These are phyloP conservation scores for Eufriesea mexicana DNA, from an alignment of 1,140 invertebrate genomes.

Conservation along the genomic window DNA sequence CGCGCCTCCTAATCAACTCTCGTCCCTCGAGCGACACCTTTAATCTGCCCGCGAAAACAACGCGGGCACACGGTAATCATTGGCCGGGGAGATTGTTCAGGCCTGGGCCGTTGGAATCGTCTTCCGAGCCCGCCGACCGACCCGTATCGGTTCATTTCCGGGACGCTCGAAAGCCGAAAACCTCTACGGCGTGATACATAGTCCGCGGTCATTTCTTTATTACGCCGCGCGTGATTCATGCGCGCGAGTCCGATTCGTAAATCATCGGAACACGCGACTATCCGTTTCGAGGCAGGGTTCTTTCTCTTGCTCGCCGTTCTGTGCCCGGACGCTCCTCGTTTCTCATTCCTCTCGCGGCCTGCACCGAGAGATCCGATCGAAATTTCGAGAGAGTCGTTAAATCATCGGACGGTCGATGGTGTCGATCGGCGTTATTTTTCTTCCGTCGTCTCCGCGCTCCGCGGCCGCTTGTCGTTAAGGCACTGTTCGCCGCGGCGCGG, in stretches of 20 bases:
- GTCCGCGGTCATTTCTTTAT: slow-evolving; percentile 61
- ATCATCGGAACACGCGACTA: slow-evolving; percentile 63
- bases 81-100: slow-evolving; percentile 1
- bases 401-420: slow-evolving; percentile 56
- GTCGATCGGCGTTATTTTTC: slow-evolving; percentile 63
- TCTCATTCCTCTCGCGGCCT: neutral
- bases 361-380: slow-evolving; percentile 58
- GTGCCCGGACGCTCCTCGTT: neutral
- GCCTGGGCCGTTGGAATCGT: neutral
- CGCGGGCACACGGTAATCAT: neutral
- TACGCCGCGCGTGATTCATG: slow-evolving; percentile 60
- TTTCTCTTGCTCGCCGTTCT: slow-evolving; percentile 10
- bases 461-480: slow-evolving; percentile 21
- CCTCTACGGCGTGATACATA: slow-evolving; percentile 42
- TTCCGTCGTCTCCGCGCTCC: slow-evolving; percentile 14
- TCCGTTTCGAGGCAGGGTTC: slow-evolving; percentile 44
- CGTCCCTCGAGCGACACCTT: neutral
- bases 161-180: slow-evolving; percentile 46
- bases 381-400: slow-evolving; percentile 66
- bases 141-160: slow-evolving; percentile 17
- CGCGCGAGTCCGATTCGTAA: slow-evolving; percentile 60
- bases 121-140: neutral
- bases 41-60: neutral
- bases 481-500: neutral
- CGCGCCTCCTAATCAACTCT: neutral